phyloP scores from a whole-genome alignment of 2,113 vertebrate species.

The Dunckerocampus dactyliophorus region DNA sequence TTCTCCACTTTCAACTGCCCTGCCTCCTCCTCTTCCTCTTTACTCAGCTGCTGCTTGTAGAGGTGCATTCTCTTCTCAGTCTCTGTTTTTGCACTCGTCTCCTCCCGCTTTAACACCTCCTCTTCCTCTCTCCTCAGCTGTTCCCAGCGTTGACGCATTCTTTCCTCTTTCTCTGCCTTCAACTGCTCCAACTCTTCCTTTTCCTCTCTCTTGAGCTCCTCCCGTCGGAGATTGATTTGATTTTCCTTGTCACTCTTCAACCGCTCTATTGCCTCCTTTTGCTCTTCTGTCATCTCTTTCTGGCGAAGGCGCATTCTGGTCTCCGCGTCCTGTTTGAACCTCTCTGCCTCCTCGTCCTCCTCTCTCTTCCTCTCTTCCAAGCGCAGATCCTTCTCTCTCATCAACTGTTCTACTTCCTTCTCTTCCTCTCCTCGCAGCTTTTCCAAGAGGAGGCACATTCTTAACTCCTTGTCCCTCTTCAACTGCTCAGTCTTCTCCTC shows the following conservation, averaged over 20 bases:
- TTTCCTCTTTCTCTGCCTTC: conserved; percentile 69
- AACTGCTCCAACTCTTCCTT: conserved; percentile 68
- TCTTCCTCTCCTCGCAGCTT: background rate
- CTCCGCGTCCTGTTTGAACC: background rate
- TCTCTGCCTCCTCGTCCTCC: conserved; percentile 4
- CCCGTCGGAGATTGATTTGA: conserved; percentile 33
- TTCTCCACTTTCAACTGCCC: background rate
- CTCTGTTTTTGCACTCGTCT: background rate
- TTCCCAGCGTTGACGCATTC: conserved; percentile 49
- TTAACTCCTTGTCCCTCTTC: background rate
- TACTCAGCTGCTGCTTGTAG: background rate
- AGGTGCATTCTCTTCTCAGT: background rate
- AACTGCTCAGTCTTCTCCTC: background rate
- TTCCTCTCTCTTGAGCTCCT: conserved; percentile 43
- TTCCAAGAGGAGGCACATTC: background rate
- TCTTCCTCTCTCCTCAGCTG: background rate
- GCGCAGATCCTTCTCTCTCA: background rate
- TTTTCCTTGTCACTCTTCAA: conserved; percentile 7
- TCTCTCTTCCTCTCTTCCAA: conserved; percentile 22
- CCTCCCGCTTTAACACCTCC: background rate
- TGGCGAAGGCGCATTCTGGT: background rate
- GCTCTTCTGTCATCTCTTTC: conserved; percentile 7
- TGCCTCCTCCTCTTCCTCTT: background rate
- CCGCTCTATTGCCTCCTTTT: conserved; percentile 1
- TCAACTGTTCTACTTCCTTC: background rate